Conservation (phyloP, 2,113 vertebrate species). For the Eupsittula cactorum region DNA sequence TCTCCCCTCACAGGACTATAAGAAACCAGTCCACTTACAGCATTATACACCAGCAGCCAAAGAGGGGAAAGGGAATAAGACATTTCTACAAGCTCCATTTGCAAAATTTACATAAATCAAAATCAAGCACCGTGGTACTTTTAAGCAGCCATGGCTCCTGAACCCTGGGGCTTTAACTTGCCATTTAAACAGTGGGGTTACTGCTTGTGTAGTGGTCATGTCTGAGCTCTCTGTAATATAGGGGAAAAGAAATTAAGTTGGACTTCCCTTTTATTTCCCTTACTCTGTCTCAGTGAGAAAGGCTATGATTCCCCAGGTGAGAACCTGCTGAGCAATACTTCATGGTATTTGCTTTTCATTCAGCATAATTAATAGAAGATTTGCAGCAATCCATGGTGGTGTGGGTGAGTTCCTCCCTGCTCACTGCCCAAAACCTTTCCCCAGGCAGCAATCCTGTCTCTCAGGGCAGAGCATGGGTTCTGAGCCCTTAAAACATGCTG, state of each 20-base stretch:
- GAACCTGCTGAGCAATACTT: not conserved
- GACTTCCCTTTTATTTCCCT: not conserved
- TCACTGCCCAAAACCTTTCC: not conserved
- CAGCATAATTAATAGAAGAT: not conserved
- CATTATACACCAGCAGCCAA: not conserved
- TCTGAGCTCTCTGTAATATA: not conserved
- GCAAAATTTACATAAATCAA: not conserved
- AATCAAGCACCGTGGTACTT: not conserved
- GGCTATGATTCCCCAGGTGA: not conserved
- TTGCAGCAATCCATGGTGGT: not conserved
- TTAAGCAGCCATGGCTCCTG: not conserved
- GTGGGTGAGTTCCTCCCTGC: not conserved
- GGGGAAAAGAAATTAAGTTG: not conserved
- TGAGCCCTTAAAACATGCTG: not conserved
- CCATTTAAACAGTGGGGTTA: not conserved
- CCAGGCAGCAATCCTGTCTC: not conserved
- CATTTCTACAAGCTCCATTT: not conserved
- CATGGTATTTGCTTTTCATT: not conserved
- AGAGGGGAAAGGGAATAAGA: not conserved
- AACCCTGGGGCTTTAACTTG: not conserved
- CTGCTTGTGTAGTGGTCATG: not conserved
- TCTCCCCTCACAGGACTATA: not conserved
- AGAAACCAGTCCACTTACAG: not conserved
- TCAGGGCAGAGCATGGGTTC: not conserved
- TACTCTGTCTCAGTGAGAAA: constrained; percentile 17